A percentile compares a stretch with the other conserved stretches of the same genome.
These are phyloP conservation scores for Clunio marinus DNA, from an alignment of 2,888 invertebrate species.

Conservation along the genomic window DNA sequence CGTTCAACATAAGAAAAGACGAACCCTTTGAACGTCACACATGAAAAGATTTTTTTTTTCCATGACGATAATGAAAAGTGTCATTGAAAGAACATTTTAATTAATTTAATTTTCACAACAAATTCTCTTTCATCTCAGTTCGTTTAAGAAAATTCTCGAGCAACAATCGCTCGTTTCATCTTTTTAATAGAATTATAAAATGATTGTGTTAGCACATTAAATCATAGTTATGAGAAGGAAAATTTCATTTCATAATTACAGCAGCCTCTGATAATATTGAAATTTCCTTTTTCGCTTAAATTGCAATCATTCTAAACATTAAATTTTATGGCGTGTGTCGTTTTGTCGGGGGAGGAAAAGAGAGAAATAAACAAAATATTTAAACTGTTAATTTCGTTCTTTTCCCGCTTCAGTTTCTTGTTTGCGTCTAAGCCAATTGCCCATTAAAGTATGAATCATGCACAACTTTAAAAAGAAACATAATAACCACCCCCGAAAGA, in stretches of 20 bases:
- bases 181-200: background rate
- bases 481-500: no score
- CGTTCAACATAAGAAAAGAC: background rate
- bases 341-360: background rate
- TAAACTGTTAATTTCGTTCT: background rate
- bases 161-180: background rate
- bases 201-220: slow-evolving; percentile 19
- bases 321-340: slow-evolving; percentile 7
- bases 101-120: slow-evolving; percentile 15
- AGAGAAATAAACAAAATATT: background rate
- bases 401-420: background rate
- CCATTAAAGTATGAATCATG: background rate
- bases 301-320: background rate
- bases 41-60: background rate
- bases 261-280: background rate
- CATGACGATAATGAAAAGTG: background rate
- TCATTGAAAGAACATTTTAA: slow-evolving; percentile 6
- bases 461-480: background rate
- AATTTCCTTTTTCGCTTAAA: background rate
- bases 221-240: background rate
- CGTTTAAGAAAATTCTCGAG: no score
- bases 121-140: slow-evolving; percentile 14
- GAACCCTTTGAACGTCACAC: background rate
- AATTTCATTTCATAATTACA: slow-evolving; percentile 16
- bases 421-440: slow-evolving; percentile 11